Evolutionary conservation across 1,140 invertebrate species (phyloP).

Genomic region (Hylyphantes graminicola): DNA sequence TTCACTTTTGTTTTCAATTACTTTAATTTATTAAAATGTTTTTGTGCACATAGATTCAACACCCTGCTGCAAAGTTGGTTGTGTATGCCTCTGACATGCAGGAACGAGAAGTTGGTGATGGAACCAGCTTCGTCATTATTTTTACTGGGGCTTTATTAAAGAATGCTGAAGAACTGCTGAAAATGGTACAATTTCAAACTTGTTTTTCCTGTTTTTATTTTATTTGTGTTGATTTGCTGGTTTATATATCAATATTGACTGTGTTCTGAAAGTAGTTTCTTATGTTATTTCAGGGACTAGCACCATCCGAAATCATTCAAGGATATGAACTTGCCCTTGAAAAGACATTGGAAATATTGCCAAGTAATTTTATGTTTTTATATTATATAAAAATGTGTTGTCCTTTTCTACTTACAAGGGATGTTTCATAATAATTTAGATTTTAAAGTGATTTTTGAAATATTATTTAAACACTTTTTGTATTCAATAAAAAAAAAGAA

Average conservation of each 20-base stretch:
- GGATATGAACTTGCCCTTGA: slow-evolving; percentile 93
- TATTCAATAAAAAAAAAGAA: no score
- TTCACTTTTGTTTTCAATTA: background rate
- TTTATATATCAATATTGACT: background rate
- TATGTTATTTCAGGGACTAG: slow-evolving; percentile 80
- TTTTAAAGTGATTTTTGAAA: no score
- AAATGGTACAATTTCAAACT: slow-evolving; percentile 74
- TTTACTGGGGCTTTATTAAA: slow-evolving; percentile 92
- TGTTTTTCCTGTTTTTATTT: background rate
- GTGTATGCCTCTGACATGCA: slow-evolving; percentile 97
- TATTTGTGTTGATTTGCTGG: background rate
- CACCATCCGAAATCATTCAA: slow-evolving; percentile 92
- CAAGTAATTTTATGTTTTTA: slow-evolving; percentile 67
- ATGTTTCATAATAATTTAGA: no score
- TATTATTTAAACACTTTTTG: no score
- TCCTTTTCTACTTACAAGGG: no score
- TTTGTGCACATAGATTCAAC: slow-evolving; percentile 77
- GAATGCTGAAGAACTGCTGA: slow-evolving; percentile 89
- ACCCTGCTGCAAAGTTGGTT: slow-evolving; percentile 98
- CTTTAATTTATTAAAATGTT: background rate
- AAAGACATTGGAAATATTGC: slow-evolving; percentile 84
- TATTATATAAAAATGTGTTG: no score
- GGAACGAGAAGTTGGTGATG: slow-evolving; percentile 98
- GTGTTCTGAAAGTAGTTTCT: background rate
- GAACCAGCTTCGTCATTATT: slow-evolving; percentile 98